Evolutionary conservation across 2,113 vertebrate species (phyloP).

Genomic region (Columba livia): DNA sequence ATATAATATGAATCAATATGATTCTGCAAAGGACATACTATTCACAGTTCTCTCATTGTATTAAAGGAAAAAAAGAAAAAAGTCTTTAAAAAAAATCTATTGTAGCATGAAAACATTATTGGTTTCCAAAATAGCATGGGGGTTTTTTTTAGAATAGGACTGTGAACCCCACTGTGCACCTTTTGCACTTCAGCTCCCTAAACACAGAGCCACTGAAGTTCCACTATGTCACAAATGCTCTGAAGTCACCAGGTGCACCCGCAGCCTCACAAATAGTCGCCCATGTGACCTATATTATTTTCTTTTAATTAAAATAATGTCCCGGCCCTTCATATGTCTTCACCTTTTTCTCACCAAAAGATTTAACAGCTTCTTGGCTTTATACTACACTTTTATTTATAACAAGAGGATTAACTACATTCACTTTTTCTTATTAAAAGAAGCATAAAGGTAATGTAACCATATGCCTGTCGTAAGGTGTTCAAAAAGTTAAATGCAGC

Average conservation of each 20-base stretch:
- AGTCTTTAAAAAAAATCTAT: neutral
- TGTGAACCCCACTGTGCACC: neutral
- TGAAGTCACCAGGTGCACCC: neutral
- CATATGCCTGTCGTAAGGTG: fast-evolving
- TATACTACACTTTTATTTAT: neutral
- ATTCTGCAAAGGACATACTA: neutral
- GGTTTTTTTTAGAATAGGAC: neutral
- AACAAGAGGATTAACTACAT: neutral
- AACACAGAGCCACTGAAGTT: fast-evolving
- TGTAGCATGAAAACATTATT: neutral
- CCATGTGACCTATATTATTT: neutral
- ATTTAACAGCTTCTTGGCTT: neutral
- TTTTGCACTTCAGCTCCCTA: neutral
- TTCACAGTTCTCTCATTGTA: neutral
- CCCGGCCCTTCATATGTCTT: neutral
- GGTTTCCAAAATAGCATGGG: neutral
- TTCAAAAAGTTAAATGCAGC: neutral
- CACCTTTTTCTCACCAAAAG: neutral
- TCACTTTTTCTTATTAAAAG: neutral
- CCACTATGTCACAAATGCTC: fast-evolving
- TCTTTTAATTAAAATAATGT: neutral
- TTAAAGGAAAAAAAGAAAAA: neutral
- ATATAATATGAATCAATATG: neutral
- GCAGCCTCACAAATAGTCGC: neutral
- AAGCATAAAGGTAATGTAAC: neutral